These are phyloP conservation scores for Sweltsa coloradensis DNA, from an alignment of 1,140 invertebrate species.

Conservation along the genomic window DNA sequence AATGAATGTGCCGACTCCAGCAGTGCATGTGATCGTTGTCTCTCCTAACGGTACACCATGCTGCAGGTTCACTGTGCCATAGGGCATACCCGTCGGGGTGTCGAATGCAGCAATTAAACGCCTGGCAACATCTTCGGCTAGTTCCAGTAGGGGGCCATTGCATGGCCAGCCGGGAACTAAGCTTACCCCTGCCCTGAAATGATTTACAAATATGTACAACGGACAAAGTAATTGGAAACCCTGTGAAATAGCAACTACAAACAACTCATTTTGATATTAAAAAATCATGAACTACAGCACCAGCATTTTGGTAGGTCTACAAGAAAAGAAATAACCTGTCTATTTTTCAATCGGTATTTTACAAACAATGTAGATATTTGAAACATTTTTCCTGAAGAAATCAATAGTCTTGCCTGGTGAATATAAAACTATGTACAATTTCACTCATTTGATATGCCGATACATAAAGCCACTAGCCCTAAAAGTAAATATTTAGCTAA, in stretches of 20 bases:
- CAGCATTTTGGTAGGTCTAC: too few relatives aligned
- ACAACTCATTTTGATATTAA: not conserved
- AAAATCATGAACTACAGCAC: too few relatives aligned
- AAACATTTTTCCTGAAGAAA: too few relatives aligned
- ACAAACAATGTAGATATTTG: too few relatives aligned
- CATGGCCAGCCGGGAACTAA: conserved; percentile 95
- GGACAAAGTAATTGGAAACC: not conserved
- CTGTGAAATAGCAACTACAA: not conserved
- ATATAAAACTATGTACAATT: too few relatives aligned
- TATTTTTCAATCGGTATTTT: too few relatives aligned
- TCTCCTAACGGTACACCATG: conserved; percentile 89
- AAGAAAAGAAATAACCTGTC: too few relatives aligned
- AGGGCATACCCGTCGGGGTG: conserved; percentile 93
- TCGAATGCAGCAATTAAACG: conserved; percentile 82
- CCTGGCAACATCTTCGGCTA: conserved; percentile 90
- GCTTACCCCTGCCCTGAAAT: conserved; percentile 57
- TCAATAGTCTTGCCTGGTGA: too few relatives aligned
- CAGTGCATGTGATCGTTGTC: conserved; percentile 94
- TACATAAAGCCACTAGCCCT: too few relatives aligned
- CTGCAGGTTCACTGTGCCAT: conserved; percentile 89
- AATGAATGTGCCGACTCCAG: conserved; percentile 94
- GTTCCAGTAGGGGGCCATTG: conserved; percentile 77
- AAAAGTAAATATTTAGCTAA: too few relatives aligned
- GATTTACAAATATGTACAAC: conserved; percentile 7
- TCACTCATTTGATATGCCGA: too few relatives aligned